Evolutionary conservation across 2,888 invertebrate genomes (phyloP).

Genomic region (Drosophila engyochracea): DNA sequence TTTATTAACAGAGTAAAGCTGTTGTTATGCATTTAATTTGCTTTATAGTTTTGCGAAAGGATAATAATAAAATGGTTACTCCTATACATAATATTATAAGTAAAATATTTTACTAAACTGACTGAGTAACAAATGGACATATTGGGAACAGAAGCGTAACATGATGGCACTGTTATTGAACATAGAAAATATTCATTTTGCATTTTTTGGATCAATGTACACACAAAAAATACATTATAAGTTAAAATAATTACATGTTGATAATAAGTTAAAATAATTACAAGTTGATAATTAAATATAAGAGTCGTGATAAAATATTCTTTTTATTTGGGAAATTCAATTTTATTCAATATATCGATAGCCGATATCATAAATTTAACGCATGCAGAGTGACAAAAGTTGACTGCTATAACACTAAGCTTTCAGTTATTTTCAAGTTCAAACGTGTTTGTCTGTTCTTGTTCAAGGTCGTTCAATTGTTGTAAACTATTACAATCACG

Average conservation of each 20-base stretch:
- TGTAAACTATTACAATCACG: background rate
- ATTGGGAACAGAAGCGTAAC: background rate
- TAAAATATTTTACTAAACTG: background rate
- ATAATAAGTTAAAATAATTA: background rate
- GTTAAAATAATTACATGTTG: background rate
- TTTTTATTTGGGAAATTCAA: background rate
- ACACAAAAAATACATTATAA: background rate
- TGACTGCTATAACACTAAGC: slow-evolving; percentile 36
- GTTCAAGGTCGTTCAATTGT: slow-evolving; percentile 35
- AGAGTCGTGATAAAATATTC: background rate
- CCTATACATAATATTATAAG: background rate
- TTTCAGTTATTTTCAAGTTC: slow-evolving; percentile 31
- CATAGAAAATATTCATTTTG: background rate
- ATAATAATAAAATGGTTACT: background rate
- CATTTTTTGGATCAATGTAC: background rate
- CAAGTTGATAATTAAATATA: background rate
- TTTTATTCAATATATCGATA: slow-evolving; percentile 18
- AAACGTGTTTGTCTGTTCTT: background rate
- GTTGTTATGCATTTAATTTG: background rate
- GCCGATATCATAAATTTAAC: background rate
- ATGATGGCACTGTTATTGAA: background rate
- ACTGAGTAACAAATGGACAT: background rate
- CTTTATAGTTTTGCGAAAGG: background rate
- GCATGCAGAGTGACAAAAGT: background rate
- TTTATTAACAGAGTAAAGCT: background rate